Evolutionary conservation across 2,888 invertebrate genomes (phyloP), one percentile per base, ranked within the genome.

Genomic region (Cataglyphis livida): DNA sequence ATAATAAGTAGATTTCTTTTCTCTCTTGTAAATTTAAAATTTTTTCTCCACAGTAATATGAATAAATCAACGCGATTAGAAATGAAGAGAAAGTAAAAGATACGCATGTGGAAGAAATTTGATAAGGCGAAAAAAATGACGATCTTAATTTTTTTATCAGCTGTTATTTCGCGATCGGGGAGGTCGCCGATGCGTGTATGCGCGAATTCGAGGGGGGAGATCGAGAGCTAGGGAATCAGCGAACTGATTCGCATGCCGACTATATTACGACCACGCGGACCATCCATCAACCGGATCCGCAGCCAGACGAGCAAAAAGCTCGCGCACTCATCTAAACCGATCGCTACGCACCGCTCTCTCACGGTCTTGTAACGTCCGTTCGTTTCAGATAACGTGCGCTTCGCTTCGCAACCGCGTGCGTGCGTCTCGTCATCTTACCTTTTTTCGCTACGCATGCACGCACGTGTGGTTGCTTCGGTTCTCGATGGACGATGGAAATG

Each of bases 211-310:
- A 35, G 18, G 32, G 21, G 41, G 28, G 41, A 57, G 51, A 76
- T 76, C 54, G 54, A 76, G 57, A 59, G 44, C 54, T 61, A 28
- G 66, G 32, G 35, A 64, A 54, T 38, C 62, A 61, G 48, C 61
- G 21, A 64, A 15, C 4, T 41, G 76, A 79, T 81, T 64, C 79
- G 41, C 79, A 81, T 81, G 25, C 59, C 54, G 61, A 70, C 61
- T 61, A 57, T 81, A 81, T 70, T 59, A 62, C 68, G 32, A 28
- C 35, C 70, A 51, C 51, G 83, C 59, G 81, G 68, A 86, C 62
- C 86, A 90, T 90, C 87, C 90, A 90, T 90, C 90, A 90, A 88
- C 86, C 74, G 83, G 89, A 85, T 89, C n/a, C 89, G 68, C 9
- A 66, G 79, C 64, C 84, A 81, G 86, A 87, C 87, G 88, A 87